phyloP scores from a whole-genome alignment of 2,797 vertebrate genomes.

The Halcyon badia region DNA sequence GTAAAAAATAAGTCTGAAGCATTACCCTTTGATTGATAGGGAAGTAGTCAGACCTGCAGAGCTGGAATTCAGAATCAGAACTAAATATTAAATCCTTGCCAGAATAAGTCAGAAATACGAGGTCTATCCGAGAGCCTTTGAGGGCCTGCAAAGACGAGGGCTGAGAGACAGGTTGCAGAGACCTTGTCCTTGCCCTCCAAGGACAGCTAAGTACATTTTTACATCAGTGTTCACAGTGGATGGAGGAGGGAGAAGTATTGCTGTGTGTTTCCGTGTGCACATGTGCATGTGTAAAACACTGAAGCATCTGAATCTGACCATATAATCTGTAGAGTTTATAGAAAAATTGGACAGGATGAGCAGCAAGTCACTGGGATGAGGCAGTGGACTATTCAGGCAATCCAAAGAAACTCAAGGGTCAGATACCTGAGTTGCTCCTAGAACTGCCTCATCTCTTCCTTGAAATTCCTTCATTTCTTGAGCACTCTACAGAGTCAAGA shows the following conservation, averaged over 20 bases:
- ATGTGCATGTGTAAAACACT: neutral
- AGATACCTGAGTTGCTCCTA: neutral
- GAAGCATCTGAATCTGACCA: neutral
- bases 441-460: neutral
- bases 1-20: neutral
- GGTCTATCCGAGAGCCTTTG: neutral
- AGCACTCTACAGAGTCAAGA: neutral
- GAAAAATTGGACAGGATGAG: neutral
- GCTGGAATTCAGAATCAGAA: neutral
- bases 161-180: neutral
- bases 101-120: neutral
- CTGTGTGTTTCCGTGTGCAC: neutral
- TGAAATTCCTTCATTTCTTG: neutral
- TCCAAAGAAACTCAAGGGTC: neutral
- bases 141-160: neutral
- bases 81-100: neutral
- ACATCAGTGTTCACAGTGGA: neutral
- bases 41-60: too few species aligned
- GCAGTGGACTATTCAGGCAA: neutral
- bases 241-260: neutral
- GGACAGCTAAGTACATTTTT: neutral
- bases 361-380: neutral
- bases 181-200: neutral
- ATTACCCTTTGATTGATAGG: neutral
- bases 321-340: neutral